Base-by-base conservation (phyloP, 2,797 vertebrate genomes). In the Thamnophis elegans region DNA sequence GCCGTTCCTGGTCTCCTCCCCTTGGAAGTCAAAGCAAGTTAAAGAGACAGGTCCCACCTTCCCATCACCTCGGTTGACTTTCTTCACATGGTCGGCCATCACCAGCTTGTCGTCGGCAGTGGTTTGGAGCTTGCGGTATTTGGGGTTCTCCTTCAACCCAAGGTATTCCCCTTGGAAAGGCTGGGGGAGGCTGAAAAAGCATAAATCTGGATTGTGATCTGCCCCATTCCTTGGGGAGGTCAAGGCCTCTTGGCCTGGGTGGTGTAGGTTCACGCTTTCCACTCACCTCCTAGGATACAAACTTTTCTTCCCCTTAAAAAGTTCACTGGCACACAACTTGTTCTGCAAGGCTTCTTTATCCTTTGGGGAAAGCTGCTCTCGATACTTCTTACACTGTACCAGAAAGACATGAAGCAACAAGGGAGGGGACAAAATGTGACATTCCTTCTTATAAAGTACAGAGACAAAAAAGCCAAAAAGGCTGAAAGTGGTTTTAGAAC, bases 281-380 rank as follows among this genome's bases (percentile, higher is more conserved):
- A 36, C 95, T 97, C 62, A 98, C 98, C 98, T 98, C 95, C 96
- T 92, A 12, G 96, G 86, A 55, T 98, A 98, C 1, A 97, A 96
- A 1, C 94, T 94, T 96, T 98, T 98, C 96, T 98, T 98, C 96
- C 92, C 97, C 94, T 96, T 97, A 94, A 98, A 97, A 89, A 98
- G 96, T 60, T 98, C 97, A 0, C 98, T 98, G 96, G 98, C 98
- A 0, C 94, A 96, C 90, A 98, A 95, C 93, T 98, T 98, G 90
- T 96, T 95, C 90, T 94, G 96, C 92, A 98, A 95, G 55, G 89
- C 53, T 2, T 94, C 94, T 12, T 90, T 96, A 92, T 95, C 97
- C 26, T 97, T 89, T 0, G 96, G 95, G 0, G 96, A 55, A 93
- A 98, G 94, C 93, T 93, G 94, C 8, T 98, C 97, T 89, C 93